Base-by-base conservation (phyloP, 2,113 vertebrate genomes). In the Paratilapia polleni region DNA sequence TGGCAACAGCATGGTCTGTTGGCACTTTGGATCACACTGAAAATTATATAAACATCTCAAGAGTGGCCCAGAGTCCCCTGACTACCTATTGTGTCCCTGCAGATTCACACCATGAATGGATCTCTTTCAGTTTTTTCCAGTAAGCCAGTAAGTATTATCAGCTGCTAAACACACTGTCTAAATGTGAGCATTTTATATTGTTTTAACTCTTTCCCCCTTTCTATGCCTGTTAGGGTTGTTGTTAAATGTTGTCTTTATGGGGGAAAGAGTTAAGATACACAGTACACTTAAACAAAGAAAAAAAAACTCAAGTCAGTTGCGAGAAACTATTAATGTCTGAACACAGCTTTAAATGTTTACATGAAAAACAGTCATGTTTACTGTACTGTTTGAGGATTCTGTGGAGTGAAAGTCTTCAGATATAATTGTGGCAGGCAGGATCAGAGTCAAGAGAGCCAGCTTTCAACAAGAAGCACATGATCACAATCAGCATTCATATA, bases 401-500 rank as follows among this genome's bases (percentile, higher is more conserved):
- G 59, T 70, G 73, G 15, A 81, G 73, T 88, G 82, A 92, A 92
- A 86, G 22, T 77, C 78, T 80, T 93, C 85, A 92, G 3, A 63
- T 85, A 22, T 91, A 90, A 93, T 91, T 83, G 66, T 59, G 61
- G 66, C 54, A 77, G 89, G 58, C 86, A 86, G 75, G 85, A 87
- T 91, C 88, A 88, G 73, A 90, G 86, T 91, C 88, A 88, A 88
- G 59, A 87, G 75, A 89, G 80, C 82, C 62, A 19, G 73, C 41
- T 58, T 84, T 84, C 59, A 79, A 86, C 90, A 80, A 77, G 78
- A 84, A 89, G 78, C 90, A 84, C 88, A 91, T 87, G 76, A 91
- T 77, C 66, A 81, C 31, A 83, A 85, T 84, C 87, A 88, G 28
- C 79, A 56, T 83, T 73, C 59, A 88, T 62, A 78, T 52, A 86